These are phyloP conservation scores for Zaprionus capensis DNA, from an alignment of 1,140 invertebrate species.

Conservation along the genomic window DNA sequence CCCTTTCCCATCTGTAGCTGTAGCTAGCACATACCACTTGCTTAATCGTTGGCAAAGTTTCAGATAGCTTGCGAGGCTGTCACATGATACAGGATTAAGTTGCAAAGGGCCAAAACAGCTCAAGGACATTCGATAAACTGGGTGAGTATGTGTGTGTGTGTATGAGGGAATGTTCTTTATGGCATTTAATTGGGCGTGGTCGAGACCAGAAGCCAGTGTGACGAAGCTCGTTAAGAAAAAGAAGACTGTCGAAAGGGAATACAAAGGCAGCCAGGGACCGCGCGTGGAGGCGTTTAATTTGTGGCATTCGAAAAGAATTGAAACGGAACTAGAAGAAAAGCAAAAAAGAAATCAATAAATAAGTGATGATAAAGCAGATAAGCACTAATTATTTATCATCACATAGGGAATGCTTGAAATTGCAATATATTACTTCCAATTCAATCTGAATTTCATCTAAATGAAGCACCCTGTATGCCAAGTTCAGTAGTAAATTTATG, in stretches of 20 bases:
- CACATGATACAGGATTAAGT: slow-evolving; percentile 64
- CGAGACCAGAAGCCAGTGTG: slow-evolving; percentile 5
- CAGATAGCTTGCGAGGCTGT: slow-evolving; percentile 37
- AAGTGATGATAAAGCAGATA: slow-evolving; percentile 11
- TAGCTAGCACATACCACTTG: slow-evolving; percentile 14
- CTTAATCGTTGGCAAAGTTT: slow-evolving; percentile 50
- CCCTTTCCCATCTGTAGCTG: neutral
- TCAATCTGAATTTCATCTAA: neutral
- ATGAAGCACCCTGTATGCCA: slow-evolving; percentile 57
- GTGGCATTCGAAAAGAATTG: slow-evolving; percentile 6
- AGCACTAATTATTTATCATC: neutral
- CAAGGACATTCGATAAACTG: slow-evolving; percentile 60
- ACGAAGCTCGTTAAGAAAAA: slow-evolving; percentile 47
- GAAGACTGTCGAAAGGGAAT: slow-evolving; percentile 9
- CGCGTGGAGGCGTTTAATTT: slow-evolving; percentile 50
- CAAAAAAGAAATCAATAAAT: neutral
- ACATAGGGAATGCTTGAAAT: neutral
- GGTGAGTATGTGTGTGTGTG: slow-evolving; percentile 8
- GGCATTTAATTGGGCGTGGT: slow-evolving; percentile 53
- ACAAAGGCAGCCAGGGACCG: slow-evolving; percentile 28
- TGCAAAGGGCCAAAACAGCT: slow-evolving; percentile 48
- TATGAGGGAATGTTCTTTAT: slow-evolving; percentile 24
- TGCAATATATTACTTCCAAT: no score
- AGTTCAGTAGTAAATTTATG: slow-evolving; percentile 56
- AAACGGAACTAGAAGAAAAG: neutral